Base-by-base conservation (phyloP, 2,113 vertebrate species). In the Erinaceus europaeus region DNA sequence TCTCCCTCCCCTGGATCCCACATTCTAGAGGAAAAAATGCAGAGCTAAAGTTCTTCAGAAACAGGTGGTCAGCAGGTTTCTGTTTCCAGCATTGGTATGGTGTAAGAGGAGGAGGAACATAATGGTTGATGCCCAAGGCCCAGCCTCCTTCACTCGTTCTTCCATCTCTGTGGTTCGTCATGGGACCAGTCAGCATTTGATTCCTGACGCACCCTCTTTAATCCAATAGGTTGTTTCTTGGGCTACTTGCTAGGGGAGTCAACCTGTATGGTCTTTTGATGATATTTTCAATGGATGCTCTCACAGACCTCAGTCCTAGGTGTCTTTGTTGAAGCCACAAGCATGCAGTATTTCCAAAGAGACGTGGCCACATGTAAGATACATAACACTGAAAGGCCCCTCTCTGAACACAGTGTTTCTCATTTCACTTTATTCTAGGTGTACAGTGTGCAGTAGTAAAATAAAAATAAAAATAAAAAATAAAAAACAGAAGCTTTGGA, bases 291-390 rank as follows among this genome's bases (percentile, higher is more conserved):
- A 84, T 65, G 59, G 40, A 55, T 74, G 73, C 23, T 74, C 27
- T 90, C 87, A 55, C 5, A 36, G 86, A 73, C 59, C 38, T 86
- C 73, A 71, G 73, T 71, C 59, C 69, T 84, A 52, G 67, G 87
- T 68, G 84, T 79, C 84, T 90, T 81, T 82, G 55, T 12, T 82
- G 89, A 94, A 87, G 75, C 69, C 87, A 82, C 65, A 75, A 87
- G 69, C 69, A 10, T 67, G 65, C n/a, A 71, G 73, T 48, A 36
- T 77, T 94, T 93, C 48, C 94, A 92, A 93, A 84, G 81, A 64
- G 76, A 78, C 18, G 67, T 62, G 74, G 80, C 55, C 48, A 61
- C 86, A 72, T 59, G 67, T 1, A 29, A 94, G 89, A 83, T 80
- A 74, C 38, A 92, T 90, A 93, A 55, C 13, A 20, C 53, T n/a